A percentile compares a stretch with the other conserved stretches of the same genome.
Conservation (phyloP, 1,140 invertebrate species). For the Drosophila novamexicana region DNA sequence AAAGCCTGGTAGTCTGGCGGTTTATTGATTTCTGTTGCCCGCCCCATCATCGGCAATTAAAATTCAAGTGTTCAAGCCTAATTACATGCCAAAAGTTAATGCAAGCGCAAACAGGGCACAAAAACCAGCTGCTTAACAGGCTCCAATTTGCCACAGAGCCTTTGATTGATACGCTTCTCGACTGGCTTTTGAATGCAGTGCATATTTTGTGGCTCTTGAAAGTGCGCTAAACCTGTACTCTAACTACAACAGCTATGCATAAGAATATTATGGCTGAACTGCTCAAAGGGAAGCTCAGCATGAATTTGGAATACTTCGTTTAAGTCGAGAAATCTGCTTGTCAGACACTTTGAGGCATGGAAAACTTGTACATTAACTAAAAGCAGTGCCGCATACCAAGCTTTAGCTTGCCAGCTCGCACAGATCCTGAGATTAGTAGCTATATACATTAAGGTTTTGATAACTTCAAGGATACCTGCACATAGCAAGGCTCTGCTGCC, state of each 20-base stretch:
- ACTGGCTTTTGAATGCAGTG: too few species aligned
- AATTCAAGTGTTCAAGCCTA: conserved; percentile 58
- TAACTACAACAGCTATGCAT: background rate
- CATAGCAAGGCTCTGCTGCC: background rate
- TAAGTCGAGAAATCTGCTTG: too few species aligned
- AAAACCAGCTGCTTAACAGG: conserved; percentile 8
- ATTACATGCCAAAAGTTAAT: conserved; percentile 53
- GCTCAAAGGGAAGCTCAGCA: too few species aligned
- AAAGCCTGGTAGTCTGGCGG: conserved; percentile 39
- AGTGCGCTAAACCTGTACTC: background rate
- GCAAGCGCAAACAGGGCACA: conserved; percentile 16
- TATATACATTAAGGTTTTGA: too few species aligned
- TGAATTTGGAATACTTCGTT: too few species aligned
- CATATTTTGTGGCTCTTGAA: background rate
- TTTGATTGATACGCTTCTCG: conserved; percentile 1
- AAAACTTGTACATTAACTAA: too few species aligned
- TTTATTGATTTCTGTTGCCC: conserved; percentile 63
- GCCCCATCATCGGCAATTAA: conserved; percentile 56
- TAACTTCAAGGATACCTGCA: too few species aligned
- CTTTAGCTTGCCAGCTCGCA: background rate
- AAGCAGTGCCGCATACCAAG: background rate
- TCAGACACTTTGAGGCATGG: too few species aligned
- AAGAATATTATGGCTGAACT: too few species aligned
- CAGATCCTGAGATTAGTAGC: background rate
- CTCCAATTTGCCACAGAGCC: background rate